Evolutionary conservation across 2,113 vertebrate species (phyloP).

Genomic region (Pseudonaja textilis): DNA sequence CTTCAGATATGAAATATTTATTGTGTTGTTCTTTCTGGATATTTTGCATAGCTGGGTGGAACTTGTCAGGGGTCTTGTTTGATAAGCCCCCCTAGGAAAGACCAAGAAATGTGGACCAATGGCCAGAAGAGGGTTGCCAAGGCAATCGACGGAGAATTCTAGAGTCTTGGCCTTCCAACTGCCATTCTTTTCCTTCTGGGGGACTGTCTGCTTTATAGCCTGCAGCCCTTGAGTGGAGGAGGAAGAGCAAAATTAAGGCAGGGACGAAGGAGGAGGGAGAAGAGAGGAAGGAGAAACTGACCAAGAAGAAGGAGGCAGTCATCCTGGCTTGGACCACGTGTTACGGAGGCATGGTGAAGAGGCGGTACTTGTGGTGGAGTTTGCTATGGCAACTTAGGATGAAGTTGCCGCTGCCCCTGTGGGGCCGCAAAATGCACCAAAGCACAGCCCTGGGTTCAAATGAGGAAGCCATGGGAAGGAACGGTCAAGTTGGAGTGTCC

Average conservation of each 20-base stretch:
- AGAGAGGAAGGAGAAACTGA: background rate
- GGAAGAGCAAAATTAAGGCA: background rate
- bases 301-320: too few species aligned
- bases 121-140: background rate
- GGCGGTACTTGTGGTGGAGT: background rate
- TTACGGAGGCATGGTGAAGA: background rate
- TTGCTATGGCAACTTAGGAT: conserved; percentile 7
- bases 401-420: background rate
- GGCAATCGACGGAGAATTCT: background rate
- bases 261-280: background rate
- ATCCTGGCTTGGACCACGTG: conserved; percentile 10
- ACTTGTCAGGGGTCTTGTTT: background rate
- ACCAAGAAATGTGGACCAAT: background rate
- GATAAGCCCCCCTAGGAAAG: background rate
- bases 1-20: background rate
- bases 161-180: background rate
- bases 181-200: background rate
- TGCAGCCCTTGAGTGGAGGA: too few species aligned
- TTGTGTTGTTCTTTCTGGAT: background rate
- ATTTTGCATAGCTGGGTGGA: background rate
- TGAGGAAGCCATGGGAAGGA: background rate
- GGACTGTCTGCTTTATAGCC: too few species aligned
- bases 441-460: too few species aligned
- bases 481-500: background rate
- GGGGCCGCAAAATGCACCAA: background rate